A percentile compares a stretch with the other conserved stretches of the same genome.
Evolutionary conservation across 2,113 vertebrate species (phyloP).

Genomic region (Sardina pilchardus): DNA sequence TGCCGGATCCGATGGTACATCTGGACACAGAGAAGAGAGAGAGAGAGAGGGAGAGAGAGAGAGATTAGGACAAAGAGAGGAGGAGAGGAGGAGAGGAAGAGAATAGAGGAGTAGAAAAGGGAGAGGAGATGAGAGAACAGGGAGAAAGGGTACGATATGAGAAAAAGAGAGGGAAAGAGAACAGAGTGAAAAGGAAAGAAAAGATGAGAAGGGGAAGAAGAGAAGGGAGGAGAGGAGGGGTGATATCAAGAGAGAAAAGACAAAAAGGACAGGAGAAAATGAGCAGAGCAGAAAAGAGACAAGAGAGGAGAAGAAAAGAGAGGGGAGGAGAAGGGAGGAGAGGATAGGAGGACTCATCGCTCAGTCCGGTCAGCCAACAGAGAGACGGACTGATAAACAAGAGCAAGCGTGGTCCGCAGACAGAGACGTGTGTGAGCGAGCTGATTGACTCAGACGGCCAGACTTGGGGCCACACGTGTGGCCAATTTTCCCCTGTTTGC

Average conservation of each 20-base stretch:
- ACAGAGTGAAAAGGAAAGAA: neutral
- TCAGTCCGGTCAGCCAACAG: neutral
- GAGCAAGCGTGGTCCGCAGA: neutral
- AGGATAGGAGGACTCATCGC: neutral
- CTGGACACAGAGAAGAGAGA: constrained; percentile 58
- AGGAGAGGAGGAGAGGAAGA: neutral
- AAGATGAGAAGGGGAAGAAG: neutral
- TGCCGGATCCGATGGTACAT: constrained; percentile 98
- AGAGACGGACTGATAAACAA: neutral
- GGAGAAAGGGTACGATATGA: neutral
- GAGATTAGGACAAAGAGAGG: neutral
- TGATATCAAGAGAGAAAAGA: neutral
- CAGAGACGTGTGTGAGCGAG: neutral
- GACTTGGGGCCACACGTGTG: constrained; percentile 2
- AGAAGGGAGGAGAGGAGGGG: neutral
- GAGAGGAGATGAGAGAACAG: neutral
- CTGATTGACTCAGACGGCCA: constrained; percentile 5
- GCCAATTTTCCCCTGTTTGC: constrained; percentile 18
- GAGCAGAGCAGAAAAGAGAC: neutral
- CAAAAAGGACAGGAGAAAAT: neutral
- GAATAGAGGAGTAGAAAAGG: neutral
- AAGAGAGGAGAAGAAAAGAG: neutral
- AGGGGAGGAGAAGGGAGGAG: neutral
- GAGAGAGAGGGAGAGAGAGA: neutral
- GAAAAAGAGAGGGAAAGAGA: neutral